Percentiles rank a stretch among this genome's conserved stretches.
Evolutionary conservation across 2,113 vertebrate genomes (phyloP).

Genomic region (Pseudorectes ferrugineus): DNA sequence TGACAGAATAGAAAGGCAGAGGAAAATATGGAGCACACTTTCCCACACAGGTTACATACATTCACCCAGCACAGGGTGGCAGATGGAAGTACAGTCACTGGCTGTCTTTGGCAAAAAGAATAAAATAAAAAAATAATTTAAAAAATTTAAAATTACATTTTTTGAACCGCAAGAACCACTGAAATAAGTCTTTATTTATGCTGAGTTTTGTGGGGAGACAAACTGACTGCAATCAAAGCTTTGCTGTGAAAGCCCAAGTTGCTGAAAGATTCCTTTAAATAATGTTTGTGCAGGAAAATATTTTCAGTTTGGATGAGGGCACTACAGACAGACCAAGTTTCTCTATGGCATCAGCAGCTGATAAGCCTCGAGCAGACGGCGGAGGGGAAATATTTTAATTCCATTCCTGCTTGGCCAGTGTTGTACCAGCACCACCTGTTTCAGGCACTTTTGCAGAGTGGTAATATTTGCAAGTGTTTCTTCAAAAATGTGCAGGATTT

Average conservation of each 20-base stretch:
- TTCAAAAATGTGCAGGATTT: conserved; percentile 11
- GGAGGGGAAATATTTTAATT: conserved; percentile 10
- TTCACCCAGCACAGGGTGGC: too few species aligned
- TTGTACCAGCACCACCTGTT: conserved; percentile 44
- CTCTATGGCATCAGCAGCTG: conserved; percentile 3
- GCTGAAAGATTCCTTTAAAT: neutral
- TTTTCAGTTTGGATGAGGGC: neutral
- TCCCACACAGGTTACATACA: fast-evolving
- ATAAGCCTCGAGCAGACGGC: neutral
- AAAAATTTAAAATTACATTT: neutral
- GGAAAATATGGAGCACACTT: neutral
- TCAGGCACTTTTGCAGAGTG: neutral
- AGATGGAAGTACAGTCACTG: neutral
- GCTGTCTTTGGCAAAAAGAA: neutral
- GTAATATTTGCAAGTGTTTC: conserved; percentile 34
- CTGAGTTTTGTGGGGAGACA: neutral
- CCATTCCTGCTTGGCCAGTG: neutral
- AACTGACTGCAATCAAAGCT: neutral
- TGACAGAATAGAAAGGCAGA: fast-evolving
- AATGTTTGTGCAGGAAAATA: neutral
- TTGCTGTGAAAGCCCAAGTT: neutral
- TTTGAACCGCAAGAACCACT: neutral
- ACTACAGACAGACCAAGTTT: neutral
- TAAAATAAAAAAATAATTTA: neutral
- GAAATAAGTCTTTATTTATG: neutral